Evolutionary conservation across 2,113 vertebrate genomes (phyloP), one percentile per base, ranked within the genome.

Genomic region (Genyomyrus donnyi): DNA sequence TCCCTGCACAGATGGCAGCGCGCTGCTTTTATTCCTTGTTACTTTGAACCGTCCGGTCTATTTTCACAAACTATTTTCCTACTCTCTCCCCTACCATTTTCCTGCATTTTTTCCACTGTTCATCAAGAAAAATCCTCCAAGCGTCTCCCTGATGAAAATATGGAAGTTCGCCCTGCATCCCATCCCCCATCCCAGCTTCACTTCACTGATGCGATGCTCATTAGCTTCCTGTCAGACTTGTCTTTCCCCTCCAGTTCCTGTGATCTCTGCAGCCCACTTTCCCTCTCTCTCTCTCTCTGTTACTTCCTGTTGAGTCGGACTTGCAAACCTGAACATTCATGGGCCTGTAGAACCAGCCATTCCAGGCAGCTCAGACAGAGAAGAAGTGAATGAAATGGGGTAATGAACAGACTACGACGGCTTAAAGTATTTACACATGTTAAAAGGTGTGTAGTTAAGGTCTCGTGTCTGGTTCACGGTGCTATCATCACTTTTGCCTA

Each of bases 141-240:
- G 89, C 89, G 90, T 90, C 85, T 91, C 92, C 92, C 85, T 91
- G 91, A 93, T 92, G 89, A 91, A 92, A 92, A 70, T 89, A 24
- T 9, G 74, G 35, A 89, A 49, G 56, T 13, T 35, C 89, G 62
- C 17, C 88, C 89, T 91, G 49, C 66, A 80, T 46, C 91, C 80
- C 88, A 84, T 85, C 90, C 49, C 52, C 66, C 91, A 27, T 49
- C 46, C 39, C 77, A 58, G 83, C 45, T 10, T 85, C n/a, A 17
- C 93, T 92, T 93, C 93, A 90, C 91, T 90, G 91, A 91, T 49
- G 50, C 92, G 90, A 89, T 93, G 93, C 95, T 96, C 94, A 95
- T 95, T 95, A 95, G 93, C 93, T 94, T 92, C 91, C 93, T 95
- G 94, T 95, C 93, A 93, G 91, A 91, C 92, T 90, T 35, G 62